phyloP scores from a whole-genome alignment of 2,888 invertebrate genomes.

The Conistra vaccinii region DNA sequence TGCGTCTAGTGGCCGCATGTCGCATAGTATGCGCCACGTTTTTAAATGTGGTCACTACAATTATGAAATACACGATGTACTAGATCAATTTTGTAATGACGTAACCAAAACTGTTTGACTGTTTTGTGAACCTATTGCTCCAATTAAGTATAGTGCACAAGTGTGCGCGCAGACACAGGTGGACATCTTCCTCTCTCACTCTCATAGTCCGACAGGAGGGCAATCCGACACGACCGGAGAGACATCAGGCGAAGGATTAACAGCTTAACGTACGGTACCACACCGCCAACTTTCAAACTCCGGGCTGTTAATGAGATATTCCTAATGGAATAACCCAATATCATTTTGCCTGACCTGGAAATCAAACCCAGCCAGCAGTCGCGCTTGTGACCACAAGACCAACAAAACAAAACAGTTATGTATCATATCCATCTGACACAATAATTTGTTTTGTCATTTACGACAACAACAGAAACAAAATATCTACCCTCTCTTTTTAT shows the following conservation, averaged over 20 bases:
- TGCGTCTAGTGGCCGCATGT: too few species aligned
- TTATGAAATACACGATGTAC: too few species aligned
- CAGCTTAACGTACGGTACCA: background rate
- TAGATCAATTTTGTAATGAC: too few species aligned
- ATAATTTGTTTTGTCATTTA: conserved; percentile 12
- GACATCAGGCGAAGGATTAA: too few species aligned
- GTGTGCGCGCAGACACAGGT: too few species aligned
- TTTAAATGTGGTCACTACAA: too few species aligned
- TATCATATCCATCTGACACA: background rate
- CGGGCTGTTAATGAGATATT: background rate
- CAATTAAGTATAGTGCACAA: too few species aligned
- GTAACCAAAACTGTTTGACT: background rate
- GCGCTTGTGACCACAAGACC: too few species aligned
- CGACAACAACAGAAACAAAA: background rate
- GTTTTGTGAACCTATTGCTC: background rate
- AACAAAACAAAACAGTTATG: accelerated
- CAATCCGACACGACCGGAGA: too few species aligned
- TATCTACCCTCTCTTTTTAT: conserved; percentile 5
- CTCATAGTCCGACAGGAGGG: too few species aligned
- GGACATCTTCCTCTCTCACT: too few species aligned
- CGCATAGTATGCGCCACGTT: too few species aligned
- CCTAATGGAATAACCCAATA: background rate
- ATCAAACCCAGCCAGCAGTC: background rate
- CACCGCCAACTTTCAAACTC: background rate
- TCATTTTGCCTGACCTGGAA: background rate